These are phyloP conservation scores for Pandemis heparana DNA, from an alignment of 2,888 invertebrate genomes.

Conservation along the genomic window DNA sequence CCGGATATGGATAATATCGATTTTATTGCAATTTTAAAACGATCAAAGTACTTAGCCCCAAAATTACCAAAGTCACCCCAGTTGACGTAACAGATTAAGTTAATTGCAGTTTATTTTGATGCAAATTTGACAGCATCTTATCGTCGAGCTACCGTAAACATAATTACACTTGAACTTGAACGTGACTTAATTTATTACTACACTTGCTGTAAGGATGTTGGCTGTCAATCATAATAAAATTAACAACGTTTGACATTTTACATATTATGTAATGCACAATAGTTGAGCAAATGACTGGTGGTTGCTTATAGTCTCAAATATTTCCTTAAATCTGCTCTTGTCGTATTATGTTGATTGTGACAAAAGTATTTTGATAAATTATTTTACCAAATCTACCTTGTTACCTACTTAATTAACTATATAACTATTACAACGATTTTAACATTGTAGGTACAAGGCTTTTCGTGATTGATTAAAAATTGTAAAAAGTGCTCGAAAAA, in stretches of 20 bases:
- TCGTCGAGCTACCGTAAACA: not conserved
- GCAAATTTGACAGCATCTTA: not conserved
- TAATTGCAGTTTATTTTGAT: not conserved
- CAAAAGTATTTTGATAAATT: not conserved
- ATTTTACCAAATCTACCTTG: no score
- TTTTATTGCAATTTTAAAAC: no score
- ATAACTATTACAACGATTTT: no score
- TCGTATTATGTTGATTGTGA: not conserved
- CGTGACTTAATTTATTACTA: conserved; percentile 2
- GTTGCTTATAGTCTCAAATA: not conserved
- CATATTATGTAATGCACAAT: not conserved
- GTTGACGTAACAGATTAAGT: not conserved
- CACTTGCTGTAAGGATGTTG: not conserved
- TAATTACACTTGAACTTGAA: not conserved
- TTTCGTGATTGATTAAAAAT: no score
- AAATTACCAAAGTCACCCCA: no score
- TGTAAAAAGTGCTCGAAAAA: no score
- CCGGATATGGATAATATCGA: no score
- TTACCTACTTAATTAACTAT: no score
- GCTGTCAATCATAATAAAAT: conserved; percentile 1
- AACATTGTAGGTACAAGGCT: not conserved
- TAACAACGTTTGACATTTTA: not conserved
- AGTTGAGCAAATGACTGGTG: not conserved
- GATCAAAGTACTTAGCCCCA: no score
- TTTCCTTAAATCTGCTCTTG: not conserved